A percentile compares a stretch with the other conserved stretches of the same genome.
Conservation (phyloP, 2,888 invertebrate species). For the Torymus texanus region DNA sequence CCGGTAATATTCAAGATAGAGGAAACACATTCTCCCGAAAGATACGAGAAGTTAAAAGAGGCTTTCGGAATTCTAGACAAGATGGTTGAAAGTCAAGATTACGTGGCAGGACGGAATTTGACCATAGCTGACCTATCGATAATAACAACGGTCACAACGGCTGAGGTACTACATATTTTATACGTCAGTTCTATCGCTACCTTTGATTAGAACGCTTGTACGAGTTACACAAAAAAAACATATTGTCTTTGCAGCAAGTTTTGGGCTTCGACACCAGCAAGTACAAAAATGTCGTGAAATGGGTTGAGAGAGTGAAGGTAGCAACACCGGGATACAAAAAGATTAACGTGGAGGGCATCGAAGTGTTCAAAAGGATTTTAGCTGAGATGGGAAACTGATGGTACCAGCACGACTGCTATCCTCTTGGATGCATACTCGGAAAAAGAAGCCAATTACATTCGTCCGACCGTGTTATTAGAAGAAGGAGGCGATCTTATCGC, state of each 20-base stretch:
- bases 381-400: slow-evolving; percentile 45
- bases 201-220: no score
- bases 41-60: slow-evolving; percentile 60
- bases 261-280: slow-evolving; percentile 73
- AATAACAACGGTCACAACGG: slow-evolving; percentile 65
- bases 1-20: slow-evolving; percentile 60
- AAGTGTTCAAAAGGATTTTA: slow-evolving; percentile 61
- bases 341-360: slow-evolving; percentile 70
- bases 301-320: slow-evolving; percentile 79
- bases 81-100: slow-evolving; percentile 69
- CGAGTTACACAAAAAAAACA: neutral
- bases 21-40: slow-evolving; percentile 56
- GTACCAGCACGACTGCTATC: slow-evolving; percentile 45
- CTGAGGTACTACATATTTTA: slow-evolving; percentile 61
- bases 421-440: slow-evolving; percentile 42
- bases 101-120: slow-evolving; percentile 66
- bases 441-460: slow-evolving; percentile 38
- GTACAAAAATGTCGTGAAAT: slow-evolving; percentile 82
- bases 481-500: slow-evolving; percentile 12
- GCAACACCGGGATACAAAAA: slow-evolving; percentile 79
- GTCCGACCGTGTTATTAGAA: slow-evolving; percentile 11
- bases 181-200: no score
- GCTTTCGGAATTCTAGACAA: slow-evolving; percentile 65
- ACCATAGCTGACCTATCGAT: slow-evolving; percentile 70
- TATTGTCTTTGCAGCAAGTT: slow-evolving; percentile 59